A percentile compares a stretch with the other conserved stretches of the same genome.
phyloP scores from a whole-genome alignment of 2,888 invertebrate genomes.

The Rhagium mordax region DNA sequence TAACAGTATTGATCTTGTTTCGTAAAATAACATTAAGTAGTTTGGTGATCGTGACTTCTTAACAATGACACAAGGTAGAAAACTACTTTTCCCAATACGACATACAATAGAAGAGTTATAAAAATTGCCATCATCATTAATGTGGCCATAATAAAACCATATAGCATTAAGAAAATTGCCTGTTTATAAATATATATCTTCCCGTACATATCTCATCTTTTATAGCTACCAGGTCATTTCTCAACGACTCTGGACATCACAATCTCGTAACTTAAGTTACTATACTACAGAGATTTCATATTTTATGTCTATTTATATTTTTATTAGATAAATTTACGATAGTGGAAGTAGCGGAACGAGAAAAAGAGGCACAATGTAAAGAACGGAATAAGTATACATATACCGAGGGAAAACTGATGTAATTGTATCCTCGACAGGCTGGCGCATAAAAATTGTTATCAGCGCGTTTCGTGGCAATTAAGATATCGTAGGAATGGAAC shows the following conservation, averaged over 20 bases:
- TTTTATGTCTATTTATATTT: conserved; percentile 16
- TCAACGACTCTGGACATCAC: background rate
- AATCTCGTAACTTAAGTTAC: conserved; percentile 1
- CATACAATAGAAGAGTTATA: too few relatives aligned
- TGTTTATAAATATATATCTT: background rate
- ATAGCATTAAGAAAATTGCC: background rate
- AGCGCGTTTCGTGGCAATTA: background rate
- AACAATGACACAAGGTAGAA: too few relatives aligned
- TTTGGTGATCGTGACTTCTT: too few relatives aligned
- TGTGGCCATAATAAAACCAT: background rate
- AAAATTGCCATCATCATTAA: too few relatives aligned
- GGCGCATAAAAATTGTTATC: background rate
- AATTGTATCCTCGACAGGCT: background rate
- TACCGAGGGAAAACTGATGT: background rate
- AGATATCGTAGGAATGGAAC: too few relatives aligned
- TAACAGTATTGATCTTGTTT: too few relatives aligned
- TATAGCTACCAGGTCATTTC: background rate
- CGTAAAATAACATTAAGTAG: too few relatives aligned
- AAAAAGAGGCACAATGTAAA: conserved; percentile 9
- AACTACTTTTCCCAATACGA: too few relatives aligned
- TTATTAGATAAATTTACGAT: conserved; percentile 13
- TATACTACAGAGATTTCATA: background rate
- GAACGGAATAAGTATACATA: background rate
- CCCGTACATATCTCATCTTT: background rate
- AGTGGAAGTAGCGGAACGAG: background rate